Conservation (phyloP, 2,888 invertebrate genomes). For the Eudasyphora cyanicolor region DNA sequence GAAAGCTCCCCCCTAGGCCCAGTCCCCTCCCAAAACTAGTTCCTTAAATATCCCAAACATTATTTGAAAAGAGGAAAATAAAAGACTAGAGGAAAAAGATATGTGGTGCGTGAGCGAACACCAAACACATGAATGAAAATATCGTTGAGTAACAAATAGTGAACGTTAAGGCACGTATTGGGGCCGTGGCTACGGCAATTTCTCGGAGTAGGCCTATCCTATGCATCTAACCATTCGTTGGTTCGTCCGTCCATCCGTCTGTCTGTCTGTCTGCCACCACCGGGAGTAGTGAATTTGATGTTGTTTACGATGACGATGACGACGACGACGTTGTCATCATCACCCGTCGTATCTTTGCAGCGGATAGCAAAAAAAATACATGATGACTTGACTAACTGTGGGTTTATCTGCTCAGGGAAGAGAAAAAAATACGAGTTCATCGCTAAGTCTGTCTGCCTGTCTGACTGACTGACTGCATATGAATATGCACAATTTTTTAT, state of each 20-base stretch:
- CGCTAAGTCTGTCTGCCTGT: neutral
- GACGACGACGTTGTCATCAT: conserved; percentile 32
- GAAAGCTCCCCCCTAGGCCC: neutral
- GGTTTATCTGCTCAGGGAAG: conserved; percentile 52
- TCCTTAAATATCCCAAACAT: too few relatives aligned
- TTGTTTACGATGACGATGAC: neutral
- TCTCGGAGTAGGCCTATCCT: conserved; percentile 7
- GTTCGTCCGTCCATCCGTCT: conserved; percentile 1
- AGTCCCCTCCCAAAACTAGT: conserved; percentile 12
- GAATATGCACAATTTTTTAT: conserved; percentile 43
- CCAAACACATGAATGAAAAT: conserved; percentile 52
- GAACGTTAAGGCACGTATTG: neutral
- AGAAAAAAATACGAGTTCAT: neutral
- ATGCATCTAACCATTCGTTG: neutral
- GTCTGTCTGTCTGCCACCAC: neutral
- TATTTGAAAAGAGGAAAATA: neutral
- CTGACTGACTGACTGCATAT: neutral
- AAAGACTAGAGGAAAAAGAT: conserved; percentile 15
- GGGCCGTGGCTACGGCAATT: neutral
- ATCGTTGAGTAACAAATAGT: conserved; percentile 41
- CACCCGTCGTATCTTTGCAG: neutral
- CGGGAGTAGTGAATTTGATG: conserved; percentile 18
- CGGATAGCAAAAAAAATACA: conserved; percentile 23
- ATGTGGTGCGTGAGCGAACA: conserved; percentile 55
- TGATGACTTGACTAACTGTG: conserved; percentile 45